A percentile compares a stretch with the other conserved stretches of the same genome.
Evolutionary conservation across 2,888 invertebrate genomes (phyloP).

Genomic region (Euzetes globulus): DNA sequence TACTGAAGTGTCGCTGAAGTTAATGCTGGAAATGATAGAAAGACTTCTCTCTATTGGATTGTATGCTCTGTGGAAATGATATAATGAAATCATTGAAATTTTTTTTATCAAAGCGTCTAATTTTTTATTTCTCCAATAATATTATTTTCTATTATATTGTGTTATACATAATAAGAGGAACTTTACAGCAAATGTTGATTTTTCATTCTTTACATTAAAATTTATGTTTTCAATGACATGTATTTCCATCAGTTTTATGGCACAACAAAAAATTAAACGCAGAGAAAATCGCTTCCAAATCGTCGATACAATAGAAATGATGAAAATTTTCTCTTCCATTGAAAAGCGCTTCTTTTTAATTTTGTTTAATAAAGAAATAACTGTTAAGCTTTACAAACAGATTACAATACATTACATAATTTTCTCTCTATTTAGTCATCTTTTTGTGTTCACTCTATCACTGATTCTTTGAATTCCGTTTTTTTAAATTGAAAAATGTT

Average conservation of each 20-base stretch:
- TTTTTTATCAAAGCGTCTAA: background rate
- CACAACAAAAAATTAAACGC: constrained; percentile 6
- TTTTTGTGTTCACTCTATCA: background rate
- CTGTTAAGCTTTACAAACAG: constrained; percentile 14
- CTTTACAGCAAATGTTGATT: constrained; percentile 20
- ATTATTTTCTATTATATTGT: constrained; percentile 10
- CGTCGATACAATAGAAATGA: background rate
- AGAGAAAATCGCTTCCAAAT: constrained; percentile 6
- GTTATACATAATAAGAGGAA: constrained; percentile 22
- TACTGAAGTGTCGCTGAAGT: background rate
- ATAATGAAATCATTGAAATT: constrained; percentile 8
- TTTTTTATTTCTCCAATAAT: constrained; percentile 1
- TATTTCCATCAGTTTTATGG: constrained; percentile 14
- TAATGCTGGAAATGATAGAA: background rate
- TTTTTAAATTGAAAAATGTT: background rate
- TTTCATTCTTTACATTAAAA: constrained; percentile 13
- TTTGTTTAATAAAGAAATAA: constrained; percentile 9
- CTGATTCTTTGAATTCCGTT: too few relatives aligned
- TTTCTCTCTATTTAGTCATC: background rate
- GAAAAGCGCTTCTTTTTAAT: background rate
- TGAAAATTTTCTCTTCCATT: background rate
- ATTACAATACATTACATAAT: constrained; percentile 13
- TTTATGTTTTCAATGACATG: constrained; percentile 14
- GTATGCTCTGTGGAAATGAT: constrained; percentile 6
- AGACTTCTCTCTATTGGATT: background rate